Evolutionary conservation across 2,888 invertebrate species (phyloP).

Genomic region (Luperina testacea): DNA sequence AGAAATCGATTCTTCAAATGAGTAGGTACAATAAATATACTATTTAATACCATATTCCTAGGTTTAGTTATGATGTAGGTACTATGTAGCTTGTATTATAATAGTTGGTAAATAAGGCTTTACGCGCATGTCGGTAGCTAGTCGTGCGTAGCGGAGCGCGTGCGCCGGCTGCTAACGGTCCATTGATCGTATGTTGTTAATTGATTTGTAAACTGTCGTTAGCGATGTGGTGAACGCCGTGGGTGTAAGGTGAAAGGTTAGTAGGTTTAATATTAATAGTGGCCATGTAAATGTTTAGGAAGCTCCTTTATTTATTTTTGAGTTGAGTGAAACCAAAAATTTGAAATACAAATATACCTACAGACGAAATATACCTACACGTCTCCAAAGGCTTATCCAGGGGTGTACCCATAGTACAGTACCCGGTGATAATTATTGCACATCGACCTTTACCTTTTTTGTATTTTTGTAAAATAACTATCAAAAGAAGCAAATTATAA

Average conservation of each 20-base stretch:
- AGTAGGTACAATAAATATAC: background rate
- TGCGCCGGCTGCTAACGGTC: conserved; percentile 61
- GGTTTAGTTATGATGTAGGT: background rate
- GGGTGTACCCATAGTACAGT: no score
- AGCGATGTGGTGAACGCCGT: conserved; percentile 4
- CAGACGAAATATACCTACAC: no score
- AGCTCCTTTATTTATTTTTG: background rate
- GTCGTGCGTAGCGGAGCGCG: conserved; percentile 75
- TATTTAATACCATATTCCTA: background rate
- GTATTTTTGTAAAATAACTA: no score
- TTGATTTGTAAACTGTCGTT: conserved; percentile 61
- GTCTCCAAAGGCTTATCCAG: no score
- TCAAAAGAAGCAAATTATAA: no score
- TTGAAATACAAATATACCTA: background rate
- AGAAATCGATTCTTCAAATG: background rate
- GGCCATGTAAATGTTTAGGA: background rate
- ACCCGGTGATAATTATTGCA: no score
- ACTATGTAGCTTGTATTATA: background rate
- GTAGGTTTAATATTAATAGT: background rate
- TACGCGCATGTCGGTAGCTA: conserved; percentile 72
- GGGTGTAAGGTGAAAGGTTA: background rate
- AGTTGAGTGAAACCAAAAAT: background rate
- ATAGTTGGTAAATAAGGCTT: conserved; percentile 53
- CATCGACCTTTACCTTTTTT: no score
- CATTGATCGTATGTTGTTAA: conserved; percentile 61